A percentile compares a stretch with the other conserved stretches of the same genome.
phyloP scores from a whole-genome alignment of 2,797 vertebrate species.

The Cuculus canorus region DNA sequence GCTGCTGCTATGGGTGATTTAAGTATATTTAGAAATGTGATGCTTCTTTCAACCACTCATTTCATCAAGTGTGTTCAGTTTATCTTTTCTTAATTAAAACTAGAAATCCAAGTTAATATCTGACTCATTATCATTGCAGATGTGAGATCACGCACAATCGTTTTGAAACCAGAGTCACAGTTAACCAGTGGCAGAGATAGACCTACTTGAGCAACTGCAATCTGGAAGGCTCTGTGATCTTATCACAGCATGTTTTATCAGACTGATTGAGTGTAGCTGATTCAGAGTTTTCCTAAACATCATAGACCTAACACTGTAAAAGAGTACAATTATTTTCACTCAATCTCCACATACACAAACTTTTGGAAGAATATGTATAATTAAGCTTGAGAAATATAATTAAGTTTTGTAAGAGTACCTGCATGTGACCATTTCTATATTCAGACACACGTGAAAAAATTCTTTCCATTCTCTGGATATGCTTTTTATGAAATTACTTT shows the following conservation, averaged over 20 bases:
- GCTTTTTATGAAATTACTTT: neutral
- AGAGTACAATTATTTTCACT: neutral
- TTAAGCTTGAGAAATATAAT: neutral
- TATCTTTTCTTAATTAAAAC: neutral
- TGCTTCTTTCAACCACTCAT: neutral
- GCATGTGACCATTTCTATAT: neutral
- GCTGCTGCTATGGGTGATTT: neutral
- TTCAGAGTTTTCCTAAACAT: neutral
- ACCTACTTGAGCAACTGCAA: neutral
- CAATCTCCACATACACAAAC: accelerated
- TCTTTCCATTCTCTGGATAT: neutral
- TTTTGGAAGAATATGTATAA: neutral
- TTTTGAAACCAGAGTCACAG: neutral
- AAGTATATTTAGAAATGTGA: neutral
- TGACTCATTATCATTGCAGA: neutral
- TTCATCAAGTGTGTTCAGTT: neutral
- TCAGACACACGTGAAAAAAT: neutral
- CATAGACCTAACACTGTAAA: neutral
- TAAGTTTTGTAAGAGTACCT: neutral
- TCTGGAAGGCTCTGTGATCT: accelerated
- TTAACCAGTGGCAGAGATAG: neutral
- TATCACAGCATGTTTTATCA: neutral
- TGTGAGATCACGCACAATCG: neutral
- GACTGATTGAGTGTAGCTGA: neutral
- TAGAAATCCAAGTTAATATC: neutral